Percentiles rank a stretch among this genome's conserved stretches.
These are phyloP conservation scores for Rhinogobio ventralis DNA, from an alignment of 2,797 vertebrate genomes.

Conservation along the genomic window DNA sequence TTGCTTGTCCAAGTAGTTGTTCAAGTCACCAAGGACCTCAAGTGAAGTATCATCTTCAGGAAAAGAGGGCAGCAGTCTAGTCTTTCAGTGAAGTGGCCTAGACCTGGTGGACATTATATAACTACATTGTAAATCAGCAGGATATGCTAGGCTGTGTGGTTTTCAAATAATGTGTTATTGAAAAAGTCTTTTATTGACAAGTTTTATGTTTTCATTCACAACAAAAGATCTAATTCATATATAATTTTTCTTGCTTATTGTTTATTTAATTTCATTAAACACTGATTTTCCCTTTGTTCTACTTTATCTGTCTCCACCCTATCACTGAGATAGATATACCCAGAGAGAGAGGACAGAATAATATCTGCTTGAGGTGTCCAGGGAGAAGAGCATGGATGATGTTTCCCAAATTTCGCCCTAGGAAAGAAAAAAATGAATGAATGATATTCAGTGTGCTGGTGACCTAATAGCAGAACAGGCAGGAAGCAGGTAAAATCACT, in stretches of 20 bases:
- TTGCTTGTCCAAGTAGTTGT: background rate
- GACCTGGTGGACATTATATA: background rate
- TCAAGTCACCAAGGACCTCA: background rate
- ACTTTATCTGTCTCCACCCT: conserved; percentile 33
- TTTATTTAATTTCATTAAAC: conserved; percentile 6
- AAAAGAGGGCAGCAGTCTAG: conserved; percentile 13
- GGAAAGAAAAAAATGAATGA: conserved; percentile 80
- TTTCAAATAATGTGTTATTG: background rate
- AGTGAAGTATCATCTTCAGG: conserved; percentile 2
- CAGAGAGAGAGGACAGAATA: conserved; percentile 62
- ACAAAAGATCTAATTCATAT: background rate
- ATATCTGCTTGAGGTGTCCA: conserved; percentile 77
- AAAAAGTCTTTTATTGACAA: background rate
- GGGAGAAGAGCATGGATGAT: conserved; percentile 72
- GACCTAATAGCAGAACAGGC: conserved; percentile 76
- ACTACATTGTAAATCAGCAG: background rate
- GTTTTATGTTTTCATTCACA: background rate
- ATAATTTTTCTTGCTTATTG: background rate
- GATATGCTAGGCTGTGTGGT: background rate
- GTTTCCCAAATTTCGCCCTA: conserved; percentile 83
- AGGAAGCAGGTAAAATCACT: conserved; percentile 84
- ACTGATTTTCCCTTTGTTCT: conserved; percentile 33
- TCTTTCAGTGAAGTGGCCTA: background rate
- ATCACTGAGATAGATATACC: conserved; percentile 54
- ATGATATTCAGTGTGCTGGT: conserved; percentile 80